phyloP scores from a whole-genome alignment of 2,888 invertebrate genomes.

The Gryllus longicercus region DNA sequence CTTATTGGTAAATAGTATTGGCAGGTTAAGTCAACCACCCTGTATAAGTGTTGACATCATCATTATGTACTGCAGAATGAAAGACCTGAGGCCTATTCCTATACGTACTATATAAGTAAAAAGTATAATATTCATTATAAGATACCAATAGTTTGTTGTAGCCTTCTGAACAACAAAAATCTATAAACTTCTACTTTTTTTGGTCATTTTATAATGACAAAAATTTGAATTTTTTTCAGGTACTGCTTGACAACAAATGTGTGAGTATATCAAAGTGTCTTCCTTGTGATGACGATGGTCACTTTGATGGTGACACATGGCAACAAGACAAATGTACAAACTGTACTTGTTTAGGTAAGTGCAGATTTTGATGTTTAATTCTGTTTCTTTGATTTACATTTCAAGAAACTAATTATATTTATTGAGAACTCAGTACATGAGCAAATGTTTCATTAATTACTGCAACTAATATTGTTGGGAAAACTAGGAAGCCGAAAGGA shows the following conservation, averaged over 20 bases:
- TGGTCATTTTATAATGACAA: neutral
- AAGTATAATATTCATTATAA: too few relatives aligned
- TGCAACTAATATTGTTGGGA: too few relatives aligned
- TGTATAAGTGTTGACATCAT: too few relatives aligned
- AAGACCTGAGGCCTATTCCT: too few relatives aligned
- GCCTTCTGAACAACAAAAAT: too few relatives aligned
- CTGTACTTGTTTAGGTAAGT: constrained; percentile 61
- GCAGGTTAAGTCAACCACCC: too few relatives aligned
- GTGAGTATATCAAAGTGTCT: constrained; percentile 63
- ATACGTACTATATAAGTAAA: too few relatives aligned
- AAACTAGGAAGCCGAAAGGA: constrained; percentile 51
- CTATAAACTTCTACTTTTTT: too few relatives aligned
- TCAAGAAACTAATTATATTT: neutral
- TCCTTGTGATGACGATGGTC: constrained; percentile 71
- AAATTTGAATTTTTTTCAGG: constrained; percentile 39
- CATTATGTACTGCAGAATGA: too few relatives aligned
- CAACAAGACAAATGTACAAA: constrained; percentile 67
- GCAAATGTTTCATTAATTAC: too few relatives aligned
- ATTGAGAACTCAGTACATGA: neutral
- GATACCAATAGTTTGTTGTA: too few relatives aligned
- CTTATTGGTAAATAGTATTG: too few relatives aligned
- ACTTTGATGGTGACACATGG: constrained; percentile 67
- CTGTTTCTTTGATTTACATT: neutral
- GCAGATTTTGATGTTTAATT: neutral
- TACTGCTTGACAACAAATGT: constrained; percentile 69